A percentile compares a stretch with the other conserved stretches of the same genome.
phyloP scores from a whole-genome alignment of 64 coral and sea anemone genomes.

The Porites lutea region DNA sequence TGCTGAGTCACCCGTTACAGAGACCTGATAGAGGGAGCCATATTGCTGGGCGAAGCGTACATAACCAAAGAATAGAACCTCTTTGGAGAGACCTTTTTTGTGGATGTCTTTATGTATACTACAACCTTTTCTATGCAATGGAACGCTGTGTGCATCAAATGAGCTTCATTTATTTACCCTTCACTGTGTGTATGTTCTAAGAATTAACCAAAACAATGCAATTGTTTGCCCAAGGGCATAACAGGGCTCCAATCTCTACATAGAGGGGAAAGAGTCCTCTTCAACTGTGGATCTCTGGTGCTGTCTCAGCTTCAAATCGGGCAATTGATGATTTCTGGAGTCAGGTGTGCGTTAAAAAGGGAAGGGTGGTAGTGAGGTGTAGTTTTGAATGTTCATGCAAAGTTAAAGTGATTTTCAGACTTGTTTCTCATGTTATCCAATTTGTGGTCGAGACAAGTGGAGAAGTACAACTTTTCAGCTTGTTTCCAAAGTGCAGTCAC shows the following conservation, averaged over 20 bases:
- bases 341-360: neutral
- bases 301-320: conserved; percentile 8
- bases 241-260: neutral
- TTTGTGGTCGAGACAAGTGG: neutral
- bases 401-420: neutral
- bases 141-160: neutral
- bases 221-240: neutral
- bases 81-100: conserved; percentile 20
- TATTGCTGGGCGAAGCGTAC: conserved; percentile 24
- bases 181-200: conserved; percentile 30
- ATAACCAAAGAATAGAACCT: conserved; percentile 38
- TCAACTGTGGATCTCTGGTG: conserved; percentile 16
- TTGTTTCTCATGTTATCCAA: neutral
- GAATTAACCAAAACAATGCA: conserved; percentile 2
- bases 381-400: neutral
- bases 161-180: conserved; percentile 30
- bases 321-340: neutral
- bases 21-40: conserved; percentile 9
- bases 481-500: neutral
- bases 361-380: neutral
- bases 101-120: neutral
- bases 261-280: conserved; percentile 9
- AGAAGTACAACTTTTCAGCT: neutral
- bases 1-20: conserved; percentile 25
- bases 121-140: conserved; percentile 5